Percentiles rank a stretch among this genome's conserved stretches.
These are phyloP conservation scores for Arremon brunneinucha DNA, from an alignment of 2,797 vertebrate genomes.

Conservation along the genomic window DNA sequence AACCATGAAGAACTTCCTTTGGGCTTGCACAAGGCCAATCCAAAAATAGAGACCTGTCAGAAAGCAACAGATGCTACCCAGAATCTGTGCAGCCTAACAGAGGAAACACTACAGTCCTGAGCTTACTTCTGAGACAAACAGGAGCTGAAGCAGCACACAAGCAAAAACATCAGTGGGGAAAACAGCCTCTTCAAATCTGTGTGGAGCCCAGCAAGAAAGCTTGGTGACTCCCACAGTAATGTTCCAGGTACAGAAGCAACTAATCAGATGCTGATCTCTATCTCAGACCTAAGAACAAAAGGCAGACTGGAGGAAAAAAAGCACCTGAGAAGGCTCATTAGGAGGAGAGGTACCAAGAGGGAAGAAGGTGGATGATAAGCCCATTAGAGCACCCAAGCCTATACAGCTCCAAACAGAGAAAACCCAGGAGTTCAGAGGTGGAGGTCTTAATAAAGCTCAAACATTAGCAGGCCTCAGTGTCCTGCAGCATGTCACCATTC, in stretches of 20 bases:
- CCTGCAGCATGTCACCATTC: neutral
- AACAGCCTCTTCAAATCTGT: neutral
- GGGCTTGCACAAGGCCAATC: neutral
- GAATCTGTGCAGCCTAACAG: neutral
- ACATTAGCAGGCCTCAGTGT: neutral
- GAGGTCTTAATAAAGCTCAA: neutral
- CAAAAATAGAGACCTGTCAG: neutral
- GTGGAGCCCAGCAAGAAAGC: neutral
- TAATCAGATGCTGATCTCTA: neutral
- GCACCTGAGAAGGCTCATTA: neutral
- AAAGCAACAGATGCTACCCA: neutral
- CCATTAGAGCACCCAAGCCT: neutral
- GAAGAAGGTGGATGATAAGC: neutral
- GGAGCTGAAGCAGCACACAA: neutral
- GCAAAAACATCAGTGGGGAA: neutral
- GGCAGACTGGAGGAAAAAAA: neutral
- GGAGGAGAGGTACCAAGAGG: neutral
- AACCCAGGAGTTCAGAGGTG: neutral
- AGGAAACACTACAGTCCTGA: neutral
- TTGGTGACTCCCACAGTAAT: neutral
- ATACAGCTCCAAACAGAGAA: neutral
- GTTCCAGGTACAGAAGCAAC: neutral
- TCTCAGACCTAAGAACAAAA: neutral
- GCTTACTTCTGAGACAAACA: neutral
- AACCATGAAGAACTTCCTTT: neutral